Evolutionary conservation across 2,888 invertebrate genomes (phyloP).

Genomic region (Xiphydria camelus): DNA sequence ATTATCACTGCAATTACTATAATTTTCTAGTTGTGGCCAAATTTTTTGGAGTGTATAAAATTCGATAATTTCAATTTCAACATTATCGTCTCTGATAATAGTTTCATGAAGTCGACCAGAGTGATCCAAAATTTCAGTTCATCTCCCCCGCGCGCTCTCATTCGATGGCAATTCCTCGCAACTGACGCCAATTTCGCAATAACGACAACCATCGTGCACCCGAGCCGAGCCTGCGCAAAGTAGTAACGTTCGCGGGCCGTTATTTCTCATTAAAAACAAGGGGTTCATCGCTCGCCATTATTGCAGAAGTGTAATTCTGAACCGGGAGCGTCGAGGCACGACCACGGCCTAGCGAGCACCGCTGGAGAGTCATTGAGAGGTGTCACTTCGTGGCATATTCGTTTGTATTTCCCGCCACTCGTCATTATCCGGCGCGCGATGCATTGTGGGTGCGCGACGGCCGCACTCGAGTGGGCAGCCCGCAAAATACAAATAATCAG

Average conservation of each 20-base stretch:
- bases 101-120: no score
- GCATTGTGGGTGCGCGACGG: conserved; percentile 44
- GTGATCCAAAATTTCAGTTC: no score
- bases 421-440: conserved; percentile 25
- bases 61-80: no score
- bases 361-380: conserved; percentile 54
- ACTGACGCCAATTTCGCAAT: no score
- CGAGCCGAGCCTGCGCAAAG: conserved; percentile 1
- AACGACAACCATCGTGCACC: no score
- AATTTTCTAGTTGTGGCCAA: no score
- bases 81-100: no score
- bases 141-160: no score
- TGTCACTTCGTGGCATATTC: conserved; percentile 59
- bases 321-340: neutral
- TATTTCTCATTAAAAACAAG: conserved; percentile 58
- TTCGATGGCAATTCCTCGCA: no score
- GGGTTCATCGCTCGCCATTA: conserved; percentile 54
- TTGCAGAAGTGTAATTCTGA: conserved; percentile 43
- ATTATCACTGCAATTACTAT: no score
- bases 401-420: conserved; percentile 51
- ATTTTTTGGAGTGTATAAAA: no score
- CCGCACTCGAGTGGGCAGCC: conserved; percentile 41
- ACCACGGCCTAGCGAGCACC: conserved; percentile 19
- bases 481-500: conserved; percentile 50
- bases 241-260: conserved; percentile 22